Base-by-base conservation (phyloP, 2,113 vertebrate genomes). In the Ciconia stormi region DNA sequence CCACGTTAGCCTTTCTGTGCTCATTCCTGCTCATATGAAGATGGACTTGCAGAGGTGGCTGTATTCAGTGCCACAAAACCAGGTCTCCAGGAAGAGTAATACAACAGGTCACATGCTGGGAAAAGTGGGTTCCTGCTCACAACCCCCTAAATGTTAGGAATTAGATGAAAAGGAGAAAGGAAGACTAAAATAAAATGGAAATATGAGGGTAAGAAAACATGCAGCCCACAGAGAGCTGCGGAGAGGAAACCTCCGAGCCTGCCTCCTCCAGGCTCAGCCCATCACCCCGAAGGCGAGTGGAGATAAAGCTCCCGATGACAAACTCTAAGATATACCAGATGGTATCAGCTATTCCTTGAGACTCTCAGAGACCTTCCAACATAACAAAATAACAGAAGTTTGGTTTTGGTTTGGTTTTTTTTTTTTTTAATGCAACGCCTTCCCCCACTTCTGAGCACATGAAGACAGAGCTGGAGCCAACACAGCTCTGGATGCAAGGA, bases 241-340 rank as follows among this genome's bases (percentile, higher is more conserved):
- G 58, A 69, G 78, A 87, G 14, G 44, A 88, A 82, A 34, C 7
- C 47, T 44, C 73, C 1, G 1, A 2, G 22, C 16, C 52, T 32
- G 26, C n/a, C 2, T 2, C 44, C 44, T 76, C 78, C 21, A 13
- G 9, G 42, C 50, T 87, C 76, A 92, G n/a, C 58, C 30, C 58
- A 59, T 26, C 0, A 0, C 52, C 53, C 44, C 4, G 2, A 87
- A 65, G n/a, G 29, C 0, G 0, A 83, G 13, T 3, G 27, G 42
- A 78, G 40, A 79, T 42, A 55, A 88, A 52, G 18, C 10, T 86
- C 49, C 46, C 1, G 8, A 50, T 27, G 49, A 74, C 52, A 77
- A 86, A 76, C 34, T 80, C 42, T 77, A n/a, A 82, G 16, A 40
- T 30, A 47, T 1, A 88, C 20, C 46, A 72, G 91, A 65, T 38